Percentiles rank a stretch among this genome's conserved stretches.
Conservation (phyloP, 1,140 invertebrate genomes). For the Formica exsecta region DNA sequence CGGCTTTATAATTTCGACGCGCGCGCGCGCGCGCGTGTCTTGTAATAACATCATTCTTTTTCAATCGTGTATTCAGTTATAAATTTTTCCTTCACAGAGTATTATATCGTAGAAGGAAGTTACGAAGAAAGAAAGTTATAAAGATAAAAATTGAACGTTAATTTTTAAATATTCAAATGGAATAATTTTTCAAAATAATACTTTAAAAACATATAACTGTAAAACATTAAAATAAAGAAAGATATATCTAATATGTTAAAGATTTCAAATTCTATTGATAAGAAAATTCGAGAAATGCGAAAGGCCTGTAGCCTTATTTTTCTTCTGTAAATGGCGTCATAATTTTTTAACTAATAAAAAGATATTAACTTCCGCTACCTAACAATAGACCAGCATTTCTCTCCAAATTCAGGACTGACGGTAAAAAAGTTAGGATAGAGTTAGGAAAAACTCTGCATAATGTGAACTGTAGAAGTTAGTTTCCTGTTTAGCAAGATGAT, state of each 20-base stretch:
- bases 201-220: background rate
- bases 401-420: background rate
- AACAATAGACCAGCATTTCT: background rate
- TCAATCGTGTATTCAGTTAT: background rate
- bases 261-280: background rate
- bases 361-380: background rate
- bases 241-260: background rate
- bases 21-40: too few species aligned
- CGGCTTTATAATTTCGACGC: constrained; percentile 1
- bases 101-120: background rate
- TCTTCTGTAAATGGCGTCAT: background rate
- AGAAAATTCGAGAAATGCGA: background rate
- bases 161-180: background rate
- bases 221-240: background rate
- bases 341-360: background rate
- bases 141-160: background rate
- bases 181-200: background rate
- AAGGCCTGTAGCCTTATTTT: background rate
- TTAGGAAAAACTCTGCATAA: constrained; percentile 71
- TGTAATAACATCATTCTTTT: background rate
- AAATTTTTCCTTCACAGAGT: too few species aligned
- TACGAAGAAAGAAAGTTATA: background rate
- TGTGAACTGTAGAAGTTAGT: constrained; percentile 63
- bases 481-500: constrained; percentile 71
- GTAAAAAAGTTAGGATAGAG: constrained; percentile 12